Percentiles rank a stretch among this genome's conserved stretches.
Conservation (phyloP, 2,797 vertebrate genomes). For the Oophaga sylvatica region DNA sequence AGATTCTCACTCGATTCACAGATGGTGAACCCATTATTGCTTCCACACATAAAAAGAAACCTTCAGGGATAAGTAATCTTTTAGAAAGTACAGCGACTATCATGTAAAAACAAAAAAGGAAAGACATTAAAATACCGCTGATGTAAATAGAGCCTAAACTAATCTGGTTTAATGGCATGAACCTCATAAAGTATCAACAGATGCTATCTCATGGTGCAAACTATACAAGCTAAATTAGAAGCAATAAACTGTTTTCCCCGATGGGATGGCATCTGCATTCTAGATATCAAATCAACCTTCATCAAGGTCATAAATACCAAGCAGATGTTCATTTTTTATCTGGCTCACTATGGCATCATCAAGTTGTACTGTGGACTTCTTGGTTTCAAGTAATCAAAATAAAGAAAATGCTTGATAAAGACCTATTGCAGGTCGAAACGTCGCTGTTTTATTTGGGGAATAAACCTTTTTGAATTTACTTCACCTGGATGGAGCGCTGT, state of each 20-base stretch:
- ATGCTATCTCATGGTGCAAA: not conserved
- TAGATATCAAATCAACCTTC: conserved; percentile 9
- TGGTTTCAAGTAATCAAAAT: not conserved
- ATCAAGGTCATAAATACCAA: not conserved
- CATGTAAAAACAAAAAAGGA: not conserved
- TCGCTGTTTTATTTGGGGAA: too few species aligned
- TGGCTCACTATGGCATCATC: not conserved
- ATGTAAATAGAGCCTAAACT: not conserved
- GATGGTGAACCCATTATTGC: not conserved
- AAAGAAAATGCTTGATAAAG: too few species aligned
- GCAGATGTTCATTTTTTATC: conserved; percentile 8
- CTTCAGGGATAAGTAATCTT: not conserved
- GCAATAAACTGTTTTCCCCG: conserved; percentile 4
- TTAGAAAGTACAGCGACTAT: not conserved
- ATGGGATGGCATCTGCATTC: conserved; percentile 30
- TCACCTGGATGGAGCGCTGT: too few species aligned
- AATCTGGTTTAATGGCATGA: not conserved
- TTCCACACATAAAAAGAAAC: not conserved
- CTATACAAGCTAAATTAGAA: not conserved
- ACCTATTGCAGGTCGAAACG: too few species aligned
- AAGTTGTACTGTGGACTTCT: not conserved
- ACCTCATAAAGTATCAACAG: not conserved
- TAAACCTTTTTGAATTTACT: too few species aligned
- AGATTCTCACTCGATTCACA: not conserved
- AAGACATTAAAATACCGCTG: not conserved